These are phyloP conservation scores for Therioaphis trifolii DNA, from an alignment of 2,888 invertebrate species.

Conservation along the genomic window DNA sequence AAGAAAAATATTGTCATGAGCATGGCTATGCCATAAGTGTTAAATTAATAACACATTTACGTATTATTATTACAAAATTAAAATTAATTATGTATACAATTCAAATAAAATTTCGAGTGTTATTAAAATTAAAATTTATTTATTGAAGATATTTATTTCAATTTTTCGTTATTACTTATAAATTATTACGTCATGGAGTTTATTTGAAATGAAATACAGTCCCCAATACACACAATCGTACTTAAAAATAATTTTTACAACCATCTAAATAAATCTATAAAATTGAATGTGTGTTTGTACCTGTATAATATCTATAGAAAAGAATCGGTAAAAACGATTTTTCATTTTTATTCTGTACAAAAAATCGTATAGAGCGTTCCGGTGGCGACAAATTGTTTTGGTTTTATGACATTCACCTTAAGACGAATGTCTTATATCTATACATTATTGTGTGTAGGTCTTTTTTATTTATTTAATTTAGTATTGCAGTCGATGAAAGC, in stretches of 20 bases:
- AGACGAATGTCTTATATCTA: constrained; percentile 1
- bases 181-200: background rate
- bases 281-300: background rate
- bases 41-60: background rate
- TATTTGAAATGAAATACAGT: background rate
- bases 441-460: background rate
- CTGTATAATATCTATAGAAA: constrained; percentile 2
- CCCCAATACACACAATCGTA: background rate
- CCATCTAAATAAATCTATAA: background rate
- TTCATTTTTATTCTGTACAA: constrained; percentile 37
- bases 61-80: too few relatives aligned
- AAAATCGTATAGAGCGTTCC: constrained; percentile 14
- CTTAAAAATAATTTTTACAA: background rate
- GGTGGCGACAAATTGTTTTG: constrained; percentile 27
- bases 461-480: constrained; percentile 55
- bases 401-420: constrained; percentile 52
- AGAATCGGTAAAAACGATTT: background rate
- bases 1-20: background rate
- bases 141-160: too few relatives aligned
- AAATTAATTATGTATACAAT: too few relatives aligned
- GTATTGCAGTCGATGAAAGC: constrained; percentile 30
- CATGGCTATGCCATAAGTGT: background rate
- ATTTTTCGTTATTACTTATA: too few relatives aligned
- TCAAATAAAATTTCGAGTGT: too few relatives aligned
- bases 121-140: too few relatives aligned